Base-by-base conservation (phyloP, 37 sponge, comb jelly and placozoan species). In the Tethya wilhelma region DNA sequence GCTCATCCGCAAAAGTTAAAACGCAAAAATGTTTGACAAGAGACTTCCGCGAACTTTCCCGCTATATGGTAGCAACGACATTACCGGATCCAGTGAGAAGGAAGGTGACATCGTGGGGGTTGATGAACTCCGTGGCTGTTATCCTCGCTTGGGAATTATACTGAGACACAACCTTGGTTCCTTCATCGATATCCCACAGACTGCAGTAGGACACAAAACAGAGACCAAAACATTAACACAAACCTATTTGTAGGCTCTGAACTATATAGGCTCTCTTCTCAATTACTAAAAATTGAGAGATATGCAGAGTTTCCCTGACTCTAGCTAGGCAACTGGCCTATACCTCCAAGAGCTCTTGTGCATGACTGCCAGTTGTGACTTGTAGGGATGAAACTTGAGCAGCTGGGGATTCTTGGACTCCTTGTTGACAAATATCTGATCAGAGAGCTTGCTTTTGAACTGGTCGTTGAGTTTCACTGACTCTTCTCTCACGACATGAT, bases 41-140 rank as follows among this genome's bases (percentile, higher is more conserved):
- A 45, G 17, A 23, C 23, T 26, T 6, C 25, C 26, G 22, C 49
- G 26, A 44, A n/a, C 6, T n/a, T 12, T 71, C 19, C 26, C 39
- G 25, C 71, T 44, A 75, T 7, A 75, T 4, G n/a, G n/a, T n/a
- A n/a, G n/a, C n/a, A n/a, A n/a, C n/a, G n/a, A n/a, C n/a, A n/a
- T 63, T 39, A 92, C 96, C 93, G 63, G 87, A 79, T 41, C 96
- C 96, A 67, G 84, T 84, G 60, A 95, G 69, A 4, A 95, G 84
- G 65, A 93, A 89, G 14, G 90, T 77, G 63, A 89, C 64, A 73
- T 95, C 93, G 29, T 95, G 96, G 59, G 93, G 78, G 71, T 95
- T 95, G 32, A 92, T 66, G 78, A 81, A 91, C 59, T 95, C 93
- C 1, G 79, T 76, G 0, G 93, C 80, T 0, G 93, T 92, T 22